phyloP scores from a whole-genome alignment of 2,888 invertebrate species.

The Helleia helle region DNA sequence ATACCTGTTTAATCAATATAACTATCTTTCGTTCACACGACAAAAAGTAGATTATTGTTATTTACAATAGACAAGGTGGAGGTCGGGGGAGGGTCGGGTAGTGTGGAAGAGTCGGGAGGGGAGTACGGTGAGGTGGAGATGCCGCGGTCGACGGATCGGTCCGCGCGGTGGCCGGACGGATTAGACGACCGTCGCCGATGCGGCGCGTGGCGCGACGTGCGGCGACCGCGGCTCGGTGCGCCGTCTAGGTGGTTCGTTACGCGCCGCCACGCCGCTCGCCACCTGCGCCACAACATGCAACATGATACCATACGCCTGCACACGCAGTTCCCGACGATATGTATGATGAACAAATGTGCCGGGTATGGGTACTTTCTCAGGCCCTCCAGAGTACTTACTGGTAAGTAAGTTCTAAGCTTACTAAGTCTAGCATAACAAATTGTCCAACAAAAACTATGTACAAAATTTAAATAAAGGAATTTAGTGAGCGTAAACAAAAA shows the following conservation, averaged over 20 bases:
- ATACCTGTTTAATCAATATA: constrained; percentile 68
- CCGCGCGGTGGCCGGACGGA: constrained; percentile 41
- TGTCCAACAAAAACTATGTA: too few species aligned
- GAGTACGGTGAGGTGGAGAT: constrained; percentile 36
- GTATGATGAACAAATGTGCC: too few species aligned
- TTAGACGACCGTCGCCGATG: constrained; percentile 36
- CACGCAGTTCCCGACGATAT: too few species aligned
- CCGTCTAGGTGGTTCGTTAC: constrained; percentile 32
- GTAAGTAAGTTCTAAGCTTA: too few species aligned
- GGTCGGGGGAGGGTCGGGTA: constrained; percentile 25
- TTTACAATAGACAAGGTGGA: constrained; percentile 62
- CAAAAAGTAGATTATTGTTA: constrained; percentile 69
- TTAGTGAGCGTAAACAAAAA: too few species aligned
- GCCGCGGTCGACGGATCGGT: constrained; percentile 53
- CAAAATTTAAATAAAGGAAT: too few species aligned
- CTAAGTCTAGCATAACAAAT: too few species aligned
- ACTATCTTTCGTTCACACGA: constrained; percentile 72
- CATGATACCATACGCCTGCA: too few species aligned
- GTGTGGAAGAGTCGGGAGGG: constrained; percentile 28
- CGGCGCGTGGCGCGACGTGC: constrained; percentile 34
- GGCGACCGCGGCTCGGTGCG: constrained; percentile 21
- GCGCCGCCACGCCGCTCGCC: constrained; percentile 71
- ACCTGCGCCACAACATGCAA: constrained; percentile 47
- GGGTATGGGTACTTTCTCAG: too few species aligned
- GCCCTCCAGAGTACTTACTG: too few species aligned